Percentiles rank a stretch among this genome's conserved stretches.
Evolutionary conservation across 2,797 vertebrate genomes (phyloP).

Genomic region (Streptopelia turtur): DNA sequence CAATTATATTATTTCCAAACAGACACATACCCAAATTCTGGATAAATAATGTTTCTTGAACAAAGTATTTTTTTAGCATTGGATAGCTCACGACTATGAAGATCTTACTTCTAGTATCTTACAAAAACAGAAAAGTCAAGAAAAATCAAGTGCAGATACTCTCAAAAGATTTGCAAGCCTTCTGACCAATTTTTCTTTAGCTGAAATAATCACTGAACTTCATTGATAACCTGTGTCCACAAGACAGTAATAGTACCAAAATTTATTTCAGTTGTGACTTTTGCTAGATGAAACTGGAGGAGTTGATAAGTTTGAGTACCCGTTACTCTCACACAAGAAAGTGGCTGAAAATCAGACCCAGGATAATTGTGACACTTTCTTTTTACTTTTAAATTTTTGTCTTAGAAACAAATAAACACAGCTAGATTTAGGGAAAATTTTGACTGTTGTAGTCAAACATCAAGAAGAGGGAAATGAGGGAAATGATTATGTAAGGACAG

Average conservation of each 20-base stretch:
- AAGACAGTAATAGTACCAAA: not conserved
- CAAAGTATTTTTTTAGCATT: not conserved
- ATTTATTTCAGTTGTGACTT: not conserved
- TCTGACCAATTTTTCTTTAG: not conserved
- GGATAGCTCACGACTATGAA: not conserved
- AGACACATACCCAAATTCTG: not conserved
- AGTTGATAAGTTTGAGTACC: not conserved
- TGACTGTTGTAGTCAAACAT: not conserved
- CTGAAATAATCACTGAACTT: not conserved
- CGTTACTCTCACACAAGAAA: not conserved
- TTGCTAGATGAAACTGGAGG: not conserved
- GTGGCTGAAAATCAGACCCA: not conserved
- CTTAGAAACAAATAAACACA: not conserved
- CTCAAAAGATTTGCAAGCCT: not conserved
- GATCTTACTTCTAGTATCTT: not conserved
- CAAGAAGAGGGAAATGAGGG: not conserved
- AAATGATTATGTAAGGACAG: not conserved
- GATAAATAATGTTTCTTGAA: not conserved
- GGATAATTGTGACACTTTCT: not conserved
- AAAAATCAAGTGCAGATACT: not conserved
- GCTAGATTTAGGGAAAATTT: not conserved
- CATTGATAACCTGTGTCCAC: not conserved
- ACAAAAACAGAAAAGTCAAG: not conserved
- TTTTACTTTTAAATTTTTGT: not conserved
- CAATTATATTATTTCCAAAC: not conserved